Evolutionary conservation across 2,888 invertebrate species (phyloP).

Genomic region (Cheilosia scutellata): DNA sequence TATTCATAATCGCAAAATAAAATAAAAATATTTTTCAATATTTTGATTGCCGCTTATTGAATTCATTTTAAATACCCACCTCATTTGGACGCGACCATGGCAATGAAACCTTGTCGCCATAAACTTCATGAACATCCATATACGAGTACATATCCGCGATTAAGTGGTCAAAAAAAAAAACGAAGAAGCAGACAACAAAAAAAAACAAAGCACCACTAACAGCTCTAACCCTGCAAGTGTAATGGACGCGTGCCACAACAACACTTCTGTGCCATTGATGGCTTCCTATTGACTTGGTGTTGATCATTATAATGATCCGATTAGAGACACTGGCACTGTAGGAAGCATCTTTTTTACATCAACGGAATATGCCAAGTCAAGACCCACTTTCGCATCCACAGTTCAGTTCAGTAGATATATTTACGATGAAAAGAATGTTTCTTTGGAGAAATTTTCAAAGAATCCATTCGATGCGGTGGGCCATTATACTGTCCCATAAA

Average conservation of each 20-base stretch:
- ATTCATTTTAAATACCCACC: conserved; percentile 10
- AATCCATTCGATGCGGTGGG: conserved; percentile 53
- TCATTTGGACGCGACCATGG: conserved; percentile 30
- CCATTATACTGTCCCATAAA: conserved; percentile 51
- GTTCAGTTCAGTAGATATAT: conserved; percentile 23
- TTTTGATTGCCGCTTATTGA: conserved; percentile 20
- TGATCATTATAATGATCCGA: conserved; percentile 57
- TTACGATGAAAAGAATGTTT: conserved; percentile 46
- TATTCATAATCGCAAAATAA: conserved; percentile 24
- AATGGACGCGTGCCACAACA: conserved; percentile 55
- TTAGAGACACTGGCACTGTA: conserved; percentile 49
- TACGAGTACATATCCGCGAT: conserved; percentile 7
- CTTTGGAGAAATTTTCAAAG: conserved; percentile 55
- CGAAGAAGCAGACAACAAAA: not conserved
- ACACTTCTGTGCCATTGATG: conserved; percentile 38
- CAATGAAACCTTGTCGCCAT: conserved; percentile 37
- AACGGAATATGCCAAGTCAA: conserved; percentile 21
- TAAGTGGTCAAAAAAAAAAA: conserved; percentile 36
- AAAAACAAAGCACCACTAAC: not conserved
- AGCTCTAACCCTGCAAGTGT: conserved; percentile 23
- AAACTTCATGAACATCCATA: conserved; percentile 25
- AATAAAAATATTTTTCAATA: not conserved
- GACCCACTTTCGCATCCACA: conserved; percentile 66
- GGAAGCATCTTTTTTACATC: conserved; percentile 3
- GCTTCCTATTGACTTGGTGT: conserved; percentile 4